Base-by-base conservation (phyloP, 2,888 invertebrate species). In the Caenorhabditis parvicauda region DNA sequence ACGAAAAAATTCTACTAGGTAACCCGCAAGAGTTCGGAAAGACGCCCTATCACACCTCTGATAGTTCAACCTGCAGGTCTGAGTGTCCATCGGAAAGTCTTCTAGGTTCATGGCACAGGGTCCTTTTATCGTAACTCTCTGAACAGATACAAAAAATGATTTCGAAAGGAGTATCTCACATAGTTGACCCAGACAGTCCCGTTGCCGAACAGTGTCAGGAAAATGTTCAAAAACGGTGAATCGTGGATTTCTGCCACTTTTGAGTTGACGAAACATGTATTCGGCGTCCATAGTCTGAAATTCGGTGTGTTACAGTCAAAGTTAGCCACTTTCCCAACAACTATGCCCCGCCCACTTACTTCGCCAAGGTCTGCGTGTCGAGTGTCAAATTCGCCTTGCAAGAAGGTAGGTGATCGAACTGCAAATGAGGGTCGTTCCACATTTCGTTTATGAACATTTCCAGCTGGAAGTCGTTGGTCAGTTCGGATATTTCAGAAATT, bases 151-250 rank as follows among this genome's bases (percentile, higher is more conserved):
- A 43, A 24, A 43, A 43, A 7, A 43, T 21, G 17, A 39, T 24
- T 44, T 44, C 28, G 44, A 44, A 5, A 27, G n/a, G 4, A 22
- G 21, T 17, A n/a, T 48, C 64, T 53, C 43, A 69, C 69, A 49
- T 74, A 74, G 39, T 74, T 74, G 9, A 70, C 67, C 74, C 74
- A 74, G 39, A 74, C 72, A 12, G 74, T 73, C 25, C 74, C 74
- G 56, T 74, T 74, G 14, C 67, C 62, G 52, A 67, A 74, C 1
- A 74, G 51, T 37, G 72, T 72, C 28, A 74, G 52, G 52, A 72
- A 74, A n/a, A 74, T 62, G 42, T 72, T 74, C n/a, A 57, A 52
- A 52, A 70, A 70, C 1, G 72, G 70, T 9, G 72, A 72, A 25
- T 72, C 68, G 46, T 71, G 68, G 6, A 74, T 74, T 39, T 60